Evolutionary conservation across 92 coral and sea anemone genomes (phyloP).

Genomic region (Epizoanthus fatuus): DNA sequence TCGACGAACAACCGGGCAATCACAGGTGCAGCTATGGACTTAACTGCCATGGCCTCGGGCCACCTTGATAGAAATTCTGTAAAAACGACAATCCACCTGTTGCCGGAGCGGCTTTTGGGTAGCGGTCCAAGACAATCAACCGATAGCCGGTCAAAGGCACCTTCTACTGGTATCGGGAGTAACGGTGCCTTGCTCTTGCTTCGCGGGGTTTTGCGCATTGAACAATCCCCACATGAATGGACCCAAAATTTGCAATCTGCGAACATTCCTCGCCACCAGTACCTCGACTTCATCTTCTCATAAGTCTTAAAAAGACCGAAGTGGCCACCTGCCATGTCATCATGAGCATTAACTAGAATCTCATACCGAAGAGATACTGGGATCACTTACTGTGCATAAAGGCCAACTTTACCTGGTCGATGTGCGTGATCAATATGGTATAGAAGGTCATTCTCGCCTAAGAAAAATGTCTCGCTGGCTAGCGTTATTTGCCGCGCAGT

Average conservation of each 20-base stretch:
- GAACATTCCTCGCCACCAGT: constrained; percentile 73
- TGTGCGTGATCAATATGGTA: not conserved
- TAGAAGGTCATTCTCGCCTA: constrained; percentile 19
- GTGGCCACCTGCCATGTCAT: constrained; percentile 68
- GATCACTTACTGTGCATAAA: constrained; percentile 45
- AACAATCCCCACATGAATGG: constrained; percentile 20
- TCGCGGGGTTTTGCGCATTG: constrained; percentile 10
- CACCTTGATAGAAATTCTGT: constrained; percentile 69
- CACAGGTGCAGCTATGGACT: constrained; percentile 53
- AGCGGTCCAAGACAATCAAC: constrained; percentile 65
- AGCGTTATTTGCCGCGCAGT: constrained; percentile 33
- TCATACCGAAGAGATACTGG: constrained; percentile 58
- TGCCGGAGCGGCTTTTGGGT: constrained; percentile 61
- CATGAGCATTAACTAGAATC: constrained; percentile 65
- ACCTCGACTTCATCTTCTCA: constrained; percentile 54
- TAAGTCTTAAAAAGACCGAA: constrained; percentile 67
- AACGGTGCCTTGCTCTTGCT: constrained; percentile 12
- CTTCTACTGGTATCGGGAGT: constrained; percentile 22
- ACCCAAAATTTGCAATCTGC: constrained; percentile 39
- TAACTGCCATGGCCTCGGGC: constrained; percentile 76
- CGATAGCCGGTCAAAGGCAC: constrained; percentile 14
- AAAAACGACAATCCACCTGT: constrained; percentile 65
- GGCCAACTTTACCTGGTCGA: not conserved
- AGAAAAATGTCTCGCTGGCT: constrained; percentile 33
- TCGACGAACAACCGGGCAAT: constrained; percentile 62